Base-by-base conservation (phyloP, 2,113 vertebrate genomes). In the Stegostoma tigrinum region DNA sequence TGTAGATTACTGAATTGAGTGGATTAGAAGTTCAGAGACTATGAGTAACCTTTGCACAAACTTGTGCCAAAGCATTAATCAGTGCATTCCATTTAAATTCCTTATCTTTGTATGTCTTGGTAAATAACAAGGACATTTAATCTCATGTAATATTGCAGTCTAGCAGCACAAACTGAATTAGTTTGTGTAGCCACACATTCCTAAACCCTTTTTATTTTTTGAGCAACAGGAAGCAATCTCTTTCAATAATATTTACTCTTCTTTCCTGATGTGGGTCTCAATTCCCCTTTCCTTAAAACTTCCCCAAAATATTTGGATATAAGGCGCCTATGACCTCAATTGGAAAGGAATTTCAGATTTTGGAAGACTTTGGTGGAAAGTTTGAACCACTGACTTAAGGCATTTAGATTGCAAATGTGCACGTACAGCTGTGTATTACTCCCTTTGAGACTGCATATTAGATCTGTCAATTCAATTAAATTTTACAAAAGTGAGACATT, bases 251-350 rank as follows among this genome's bases (percentile, higher is more conserved):
- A 64, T 91, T 91, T 27, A 91, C 87, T 91, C 55, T 91, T 5
- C 55, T 64, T 55, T 64, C 87, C 52, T 91, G 27, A 64, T 61
- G 87, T 91, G 55, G 52, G 30, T 34, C 52, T 64, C 3, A 1
- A 19, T 91, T 91, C 52, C 12, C 55, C 17, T 91, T 91, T 64
- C 27, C 87, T 91, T 91, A n/a, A 91, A 91, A 30, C 55, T 91
- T 61, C 52, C 27, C 87, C 52, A 91, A 91, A 91, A 61, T 91
- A 91, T 91, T 91, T 91, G 87, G 55, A 91, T 14, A 64, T 61
- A n/a, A n/a, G 87, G 87, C 52, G 87, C 87, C 87, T 61, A 91
- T 91, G 87, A 91, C 27, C 27, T 91, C 14, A 91, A 91, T 61
- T 64, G 87, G 52, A 30, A 61, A 48, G 24, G 87, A 90, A 55